Evolutionary conservation across 2,113 vertebrate species (phyloP).

Genomic region (Diglossa brunneiventris): DNA sequence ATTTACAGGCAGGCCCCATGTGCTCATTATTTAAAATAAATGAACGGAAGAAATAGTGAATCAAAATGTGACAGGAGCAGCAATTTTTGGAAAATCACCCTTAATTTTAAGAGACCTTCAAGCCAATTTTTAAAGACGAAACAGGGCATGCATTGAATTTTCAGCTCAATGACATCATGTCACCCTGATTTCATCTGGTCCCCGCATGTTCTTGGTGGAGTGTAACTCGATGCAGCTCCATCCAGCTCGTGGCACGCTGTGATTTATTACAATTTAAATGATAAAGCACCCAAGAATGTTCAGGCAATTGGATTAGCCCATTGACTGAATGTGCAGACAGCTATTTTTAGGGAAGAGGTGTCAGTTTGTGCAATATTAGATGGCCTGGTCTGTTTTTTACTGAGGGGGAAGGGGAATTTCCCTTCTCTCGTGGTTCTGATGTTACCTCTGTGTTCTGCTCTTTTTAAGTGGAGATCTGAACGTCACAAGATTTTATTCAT

Average conservation of each 20-base stretch:
- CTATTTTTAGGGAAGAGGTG: slow-evolving; percentile 70
- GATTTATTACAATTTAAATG: slow-evolving; percentile 78
- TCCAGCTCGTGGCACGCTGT: slow-evolving; percentile 54
- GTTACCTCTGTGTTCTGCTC: not conserved
- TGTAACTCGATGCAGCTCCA: slow-evolving; percentile 40
- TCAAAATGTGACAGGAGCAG: not conserved
- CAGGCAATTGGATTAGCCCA: slow-evolving; percentile 75
- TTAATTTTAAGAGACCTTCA: not conserved
- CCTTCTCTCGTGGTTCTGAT: not conserved
- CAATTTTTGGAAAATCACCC: not conserved
- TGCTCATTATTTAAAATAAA: not conserved
- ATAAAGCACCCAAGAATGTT: slow-evolving; percentile 74
- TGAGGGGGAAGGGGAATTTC: not conserved
- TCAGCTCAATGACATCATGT: slow-evolving; percentile 23
- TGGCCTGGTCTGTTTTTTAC: slow-evolving; percentile 24
- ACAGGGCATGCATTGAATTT: slow-evolving; percentile 58
- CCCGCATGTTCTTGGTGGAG: slow-evolving; percentile 61
- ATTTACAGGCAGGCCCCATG: not conserved
- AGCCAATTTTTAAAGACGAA: slow-evolving; percentile 36
- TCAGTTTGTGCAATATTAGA: slow-evolving; percentile 45
- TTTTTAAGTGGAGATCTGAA: not conserved
- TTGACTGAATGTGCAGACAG: slow-evolving; percentile 71
- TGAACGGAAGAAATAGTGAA: not conserved
- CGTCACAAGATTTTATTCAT: not conserved
- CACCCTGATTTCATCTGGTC: slow-evolving; percentile 64